Evolutionary conservation across 2,888 invertebrate genomes (phyloP), one percentile per base, ranked within the genome.

Genomic region (Cheilosia urbana): DNA sequence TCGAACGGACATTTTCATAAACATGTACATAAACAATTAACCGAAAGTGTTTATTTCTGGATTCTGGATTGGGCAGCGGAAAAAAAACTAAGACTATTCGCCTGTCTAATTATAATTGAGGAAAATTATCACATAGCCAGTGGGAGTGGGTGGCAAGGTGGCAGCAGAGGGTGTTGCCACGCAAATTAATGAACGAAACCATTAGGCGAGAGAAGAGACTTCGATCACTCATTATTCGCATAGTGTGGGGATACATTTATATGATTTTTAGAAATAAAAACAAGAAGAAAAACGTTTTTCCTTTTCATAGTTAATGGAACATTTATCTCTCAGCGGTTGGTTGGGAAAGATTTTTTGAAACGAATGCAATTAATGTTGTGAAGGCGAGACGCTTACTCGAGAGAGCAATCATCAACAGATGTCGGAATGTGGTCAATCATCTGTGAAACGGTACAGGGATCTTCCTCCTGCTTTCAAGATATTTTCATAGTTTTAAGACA

Each of bases 21-120:
- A n/a, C n/a, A n/a, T 21, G 4, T 71, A 34, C 68, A 62, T 78
- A 78, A 78, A 71, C 78, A 73, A 79, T 72, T 51, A 65, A 42
- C 47, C 37, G 19, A 24, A 17, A 73, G 60, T 68, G 58, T 72
- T 66, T 82, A 66, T 78, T 78, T 83, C 66, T 73, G 45, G 42
- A 53, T 55, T 73, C 57, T 63, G 57, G 62, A 83, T 63, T 73
- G 63, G 47, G 79, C 68, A 84, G 53, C 62, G n/a, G n/a, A 49
- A 45, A 17, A 17, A 17, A 55, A 69, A 40, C 37, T 51, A 24
- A 40, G 24, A 40, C 49, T 40, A 19, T 71, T 76, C 62, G 51
- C 45, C 53, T 42, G n/a, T 75, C 21, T 62, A 19, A 58, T 15
- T 49, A 21, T 27, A 30, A 57, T 15, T 13, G 58, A 30, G 30